Percentiles rank a stretch among this genome's conserved stretches.
Conservation (phyloP, 2,888 invertebrate species). For the Criorhina ranunculi region DNA sequence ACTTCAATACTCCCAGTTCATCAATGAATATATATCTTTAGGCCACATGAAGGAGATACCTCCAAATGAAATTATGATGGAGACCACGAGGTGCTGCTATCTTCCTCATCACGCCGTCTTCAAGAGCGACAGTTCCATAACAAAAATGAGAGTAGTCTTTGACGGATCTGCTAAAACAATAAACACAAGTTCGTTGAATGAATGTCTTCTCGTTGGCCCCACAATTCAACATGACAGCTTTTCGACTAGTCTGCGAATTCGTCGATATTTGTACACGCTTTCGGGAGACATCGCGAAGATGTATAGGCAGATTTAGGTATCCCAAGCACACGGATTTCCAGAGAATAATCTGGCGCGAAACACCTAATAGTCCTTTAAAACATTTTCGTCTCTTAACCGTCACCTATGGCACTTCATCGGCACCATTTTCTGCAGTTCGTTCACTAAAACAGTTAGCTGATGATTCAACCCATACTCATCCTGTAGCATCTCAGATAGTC, state of each 20-base stretch:
- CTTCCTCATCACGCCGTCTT: constrained; percentile 60
- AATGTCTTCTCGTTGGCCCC: too few species aligned
- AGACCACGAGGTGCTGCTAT: neutral
- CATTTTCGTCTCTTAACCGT: too few species aligned
- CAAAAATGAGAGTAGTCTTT: constrained; percentile 61
- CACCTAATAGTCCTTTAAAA: too few species aligned
- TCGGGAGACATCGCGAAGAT: constrained; percentile 70
- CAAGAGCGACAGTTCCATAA: constrained; percentile 53
- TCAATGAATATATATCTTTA: constrained; percentile 36
- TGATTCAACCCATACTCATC: too few species aligned
- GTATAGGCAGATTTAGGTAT: constrained; percentile 62
- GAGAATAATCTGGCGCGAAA: constrained; percentile 56
- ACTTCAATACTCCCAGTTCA: constrained; percentile 8
- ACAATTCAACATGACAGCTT: neutral
- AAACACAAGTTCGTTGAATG: neutral
- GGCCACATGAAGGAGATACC: constrained; percentile 53
- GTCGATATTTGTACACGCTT: constrained; percentile 39
- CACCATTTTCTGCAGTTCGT: too few species aligned
- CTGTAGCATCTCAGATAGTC: neutral
- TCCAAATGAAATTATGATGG: constrained; percentile 10
- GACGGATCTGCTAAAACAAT: constrained; percentile 43
- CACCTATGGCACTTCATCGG: too few species aligned
- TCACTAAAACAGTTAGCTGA: too few species aligned
- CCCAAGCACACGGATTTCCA: constrained; percentile 47
- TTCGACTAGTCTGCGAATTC: constrained; percentile 30